These are phyloP conservation scores for Oryzias woworae DNA, from an alignment of 2,113 vertebrate species.

Conservation along the genomic window DNA sequence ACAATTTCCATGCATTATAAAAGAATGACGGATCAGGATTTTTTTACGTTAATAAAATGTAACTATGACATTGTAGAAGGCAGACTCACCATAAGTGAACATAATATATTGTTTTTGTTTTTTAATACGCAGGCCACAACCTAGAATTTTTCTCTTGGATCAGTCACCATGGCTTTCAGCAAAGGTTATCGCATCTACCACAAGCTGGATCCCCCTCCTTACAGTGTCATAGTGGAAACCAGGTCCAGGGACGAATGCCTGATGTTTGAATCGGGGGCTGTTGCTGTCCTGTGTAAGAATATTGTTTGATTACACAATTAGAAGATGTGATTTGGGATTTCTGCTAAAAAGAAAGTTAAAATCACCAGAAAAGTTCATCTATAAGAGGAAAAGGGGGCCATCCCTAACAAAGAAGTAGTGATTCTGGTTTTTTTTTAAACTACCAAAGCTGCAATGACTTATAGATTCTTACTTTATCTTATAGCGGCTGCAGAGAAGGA, in stretches of 20 bases:
- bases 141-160: slow-evolving; percentile 45
- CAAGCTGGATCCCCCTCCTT: slow-evolving; percentile 93
- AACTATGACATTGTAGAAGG: neutral
- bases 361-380: too few relatives aligned
- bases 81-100: neutral
- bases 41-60: too few relatives aligned
- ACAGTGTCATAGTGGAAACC: slow-evolving; percentile 94
- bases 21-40: too few relatives aligned
- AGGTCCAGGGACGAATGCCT: slow-evolving; percentile 92
- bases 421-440: too few relatives aligned
- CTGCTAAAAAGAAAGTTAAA: too few relatives aligned
- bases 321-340: neutral
- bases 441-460: too few relatives aligned
- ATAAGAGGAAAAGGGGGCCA: too few relatives aligned
- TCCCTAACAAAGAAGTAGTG: too few relatives aligned
- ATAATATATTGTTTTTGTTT: neutral
- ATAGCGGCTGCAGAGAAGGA: slow-evolving; percentile 94
- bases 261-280: slow-evolving; percentile 95
- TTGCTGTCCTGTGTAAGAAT: slow-evolving; percentile 93
- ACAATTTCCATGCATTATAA: too few relatives aligned
- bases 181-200: slow-evolving; percentile 97
- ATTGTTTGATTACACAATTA: slow-evolving; percentile 16
- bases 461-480: slow-evolving; percentile 26
- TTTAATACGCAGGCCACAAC: slow-evolving; percentile 45
- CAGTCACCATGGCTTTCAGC: slow-evolving; percentile 91